A percentile compares a stretch with the other conserved stretches of the same genome.
phyloP scores from a whole-genome alignment of 2,797 vertebrate species.

The Sarcoramphus papa region DNA sequence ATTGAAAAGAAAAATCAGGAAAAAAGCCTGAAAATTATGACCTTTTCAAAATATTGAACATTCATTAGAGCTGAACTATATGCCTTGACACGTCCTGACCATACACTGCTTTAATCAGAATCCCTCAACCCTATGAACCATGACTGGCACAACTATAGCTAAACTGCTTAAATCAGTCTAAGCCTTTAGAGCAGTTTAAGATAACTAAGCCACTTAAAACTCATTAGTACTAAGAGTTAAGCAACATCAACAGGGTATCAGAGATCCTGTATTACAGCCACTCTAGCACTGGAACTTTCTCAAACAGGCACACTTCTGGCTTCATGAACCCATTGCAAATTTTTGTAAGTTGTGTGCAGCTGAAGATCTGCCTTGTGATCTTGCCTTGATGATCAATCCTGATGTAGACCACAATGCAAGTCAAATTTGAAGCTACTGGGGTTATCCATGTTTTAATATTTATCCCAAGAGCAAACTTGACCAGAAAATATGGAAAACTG shows the following conservation, averaged over 20 bases:
- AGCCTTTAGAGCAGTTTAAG: slow-evolving; percentile 2
- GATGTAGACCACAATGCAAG: background rate
- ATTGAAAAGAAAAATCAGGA: background rate
- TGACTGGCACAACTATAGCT: background rate
- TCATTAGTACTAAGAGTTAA: background rate
- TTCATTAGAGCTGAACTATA: background rate
- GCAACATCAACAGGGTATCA: background rate
- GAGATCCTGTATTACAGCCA: background rate
- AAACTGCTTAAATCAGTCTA: background rate
- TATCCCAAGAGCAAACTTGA: background rate
- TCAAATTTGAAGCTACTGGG: background rate
- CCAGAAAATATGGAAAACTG: background rate
- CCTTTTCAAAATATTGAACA: background rate
- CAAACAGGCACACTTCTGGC: background rate
- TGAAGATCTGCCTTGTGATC: background rate
- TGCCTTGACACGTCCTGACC: background rate
- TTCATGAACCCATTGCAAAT: background rate
- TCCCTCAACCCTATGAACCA: background rate
- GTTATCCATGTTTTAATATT: background rate
- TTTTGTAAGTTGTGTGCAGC: background rate
- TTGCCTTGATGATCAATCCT: background rate
- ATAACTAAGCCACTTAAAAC: slow-evolving; percentile 6
- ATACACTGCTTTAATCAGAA: background rate
- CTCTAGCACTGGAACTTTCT: background rate
- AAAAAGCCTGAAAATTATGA: background rate